Evolutionary conservation across 1,140 invertebrate species (phyloP).

Genomic region (Lucilia cuprina): DNA sequence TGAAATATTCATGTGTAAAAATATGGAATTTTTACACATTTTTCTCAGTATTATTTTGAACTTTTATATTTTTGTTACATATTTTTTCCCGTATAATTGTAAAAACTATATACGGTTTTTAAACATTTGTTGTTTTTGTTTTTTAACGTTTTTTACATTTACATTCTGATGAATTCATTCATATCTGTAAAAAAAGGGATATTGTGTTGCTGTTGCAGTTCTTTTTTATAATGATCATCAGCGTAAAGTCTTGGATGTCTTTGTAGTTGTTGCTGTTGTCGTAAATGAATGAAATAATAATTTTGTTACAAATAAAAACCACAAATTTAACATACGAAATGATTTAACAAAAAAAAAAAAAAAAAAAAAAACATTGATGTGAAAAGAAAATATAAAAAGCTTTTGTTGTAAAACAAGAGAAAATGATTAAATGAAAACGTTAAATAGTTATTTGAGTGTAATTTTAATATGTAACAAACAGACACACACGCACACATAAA

Average conservation of each 20-base stretch:
- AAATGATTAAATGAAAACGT: not conserved
- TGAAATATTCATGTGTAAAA: not conserved
- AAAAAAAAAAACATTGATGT: not conserved
- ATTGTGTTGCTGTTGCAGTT: not conserved
- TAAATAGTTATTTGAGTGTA: not conserved
- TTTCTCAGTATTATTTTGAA: no score
- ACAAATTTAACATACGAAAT: constrained; percentile 12
- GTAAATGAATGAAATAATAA: constrained; percentile 6
- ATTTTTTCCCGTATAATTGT: not conserved
- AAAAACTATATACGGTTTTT: not conserved
- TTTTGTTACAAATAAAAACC: constrained; percentile 9
- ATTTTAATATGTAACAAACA: not conserved
- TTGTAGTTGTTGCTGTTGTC: not conserved
- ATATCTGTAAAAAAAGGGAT: not conserved
- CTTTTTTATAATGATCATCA: not conserved
- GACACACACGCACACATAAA: no score
- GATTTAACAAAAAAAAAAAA: constrained; percentile 13
- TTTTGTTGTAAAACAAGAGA: not conserved
- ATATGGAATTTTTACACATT: not conserved
- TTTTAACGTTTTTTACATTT: not conserved
- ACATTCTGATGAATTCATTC: not conserved
- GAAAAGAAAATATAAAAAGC: not conserved
- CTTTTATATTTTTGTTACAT: not conserved
- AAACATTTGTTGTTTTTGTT: not conserved
- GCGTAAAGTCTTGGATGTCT: not conserved